These are phyloP conservation scores for Melanotaenia pygmaea DNA, from an alignment of 2,797 vertebrate genomes.

Conservation along the genomic window DNA sequence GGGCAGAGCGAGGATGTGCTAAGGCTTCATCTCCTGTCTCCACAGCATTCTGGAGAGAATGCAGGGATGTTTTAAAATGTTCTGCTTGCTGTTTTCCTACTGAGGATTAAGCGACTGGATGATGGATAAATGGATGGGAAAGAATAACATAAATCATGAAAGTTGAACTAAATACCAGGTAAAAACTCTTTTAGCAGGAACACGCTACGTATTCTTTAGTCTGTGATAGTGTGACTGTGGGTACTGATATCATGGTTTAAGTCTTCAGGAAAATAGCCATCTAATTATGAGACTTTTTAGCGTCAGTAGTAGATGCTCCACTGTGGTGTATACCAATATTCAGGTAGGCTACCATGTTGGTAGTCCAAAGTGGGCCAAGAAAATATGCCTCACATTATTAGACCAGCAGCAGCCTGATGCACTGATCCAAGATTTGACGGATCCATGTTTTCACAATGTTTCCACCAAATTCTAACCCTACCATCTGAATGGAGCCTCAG, in stretches of 20 bases:
- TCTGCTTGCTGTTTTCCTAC: constrained; percentile 9
- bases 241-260: neutral
- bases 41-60: constrained; percentile 9
- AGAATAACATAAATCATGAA: neutral
- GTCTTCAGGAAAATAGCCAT: neutral
- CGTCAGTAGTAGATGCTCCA: neutral
- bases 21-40: constrained; percentile 13
- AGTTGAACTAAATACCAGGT: neutral
- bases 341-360: too few relatives aligned
- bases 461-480: too few relatives aligned
- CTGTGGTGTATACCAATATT: too few relatives aligned
- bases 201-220: neutral
- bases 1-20: constrained; percentile 10
- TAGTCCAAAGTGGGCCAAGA: too few relatives aligned
- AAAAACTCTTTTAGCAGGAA: too few relatives aligned
- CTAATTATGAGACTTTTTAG: neutral
- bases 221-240: neutral
- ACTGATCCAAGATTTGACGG: too few relatives aligned
- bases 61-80: constrained; percentile 8
- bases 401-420: too few relatives aligned
- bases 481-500: too few relatives aligned
- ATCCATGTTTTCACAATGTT: too few relatives aligned
- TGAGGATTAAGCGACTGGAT: constrained; percentile 7
- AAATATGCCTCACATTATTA: too few relatives aligned
- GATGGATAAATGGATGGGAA: neutral